Evolutionary conservation across 2,113 vertebrate genomes (phyloP).

Genomic region (Cinclus mexicanus): DNA sequence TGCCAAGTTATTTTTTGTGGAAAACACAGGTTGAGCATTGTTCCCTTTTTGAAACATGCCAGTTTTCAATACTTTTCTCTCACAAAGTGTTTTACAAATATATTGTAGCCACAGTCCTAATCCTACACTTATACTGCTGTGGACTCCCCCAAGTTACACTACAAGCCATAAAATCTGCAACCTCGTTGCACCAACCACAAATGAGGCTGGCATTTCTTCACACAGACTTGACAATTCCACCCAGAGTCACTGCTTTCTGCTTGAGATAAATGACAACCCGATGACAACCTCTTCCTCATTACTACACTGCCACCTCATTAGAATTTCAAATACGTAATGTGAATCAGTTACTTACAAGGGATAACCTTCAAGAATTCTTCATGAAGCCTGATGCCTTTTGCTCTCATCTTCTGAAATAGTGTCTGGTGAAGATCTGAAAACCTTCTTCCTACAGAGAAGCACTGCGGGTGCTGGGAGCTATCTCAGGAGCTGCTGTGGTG

Average conservation of each 20-base stretch:
- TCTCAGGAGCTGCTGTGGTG: neutral
- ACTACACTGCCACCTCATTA: neutral
- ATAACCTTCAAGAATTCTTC: conserved; percentile 51
- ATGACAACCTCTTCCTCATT: neutral
- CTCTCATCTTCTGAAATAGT: conserved; percentile 15
- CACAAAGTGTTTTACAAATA: neutral
- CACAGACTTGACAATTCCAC: neutral
- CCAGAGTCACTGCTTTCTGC: neutral
- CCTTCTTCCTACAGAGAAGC: conserved; percentile 41
- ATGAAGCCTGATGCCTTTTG: neutral
- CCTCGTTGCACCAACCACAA: neutral
- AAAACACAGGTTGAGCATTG: neutral
- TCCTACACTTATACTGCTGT: neutral
- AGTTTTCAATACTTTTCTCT: neutral
- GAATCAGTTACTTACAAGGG: conserved; percentile 57
- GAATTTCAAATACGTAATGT: neutral
- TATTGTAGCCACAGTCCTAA: neutral
- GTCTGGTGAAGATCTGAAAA: conserved; percentile 28
- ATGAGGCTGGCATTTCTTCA: neutral
- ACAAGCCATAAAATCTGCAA: neutral
- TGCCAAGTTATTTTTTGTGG: neutral
- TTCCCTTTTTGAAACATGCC: neutral
- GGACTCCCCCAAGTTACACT: neutral
- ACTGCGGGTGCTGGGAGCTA: conserved; percentile 24
- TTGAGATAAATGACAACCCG: neutral